Evolutionary conservation across 2,888 invertebrate genomes (phyloP), one percentile per base, ranked within the genome.

Genomic region (Parasteatoda lunata): DNA sequence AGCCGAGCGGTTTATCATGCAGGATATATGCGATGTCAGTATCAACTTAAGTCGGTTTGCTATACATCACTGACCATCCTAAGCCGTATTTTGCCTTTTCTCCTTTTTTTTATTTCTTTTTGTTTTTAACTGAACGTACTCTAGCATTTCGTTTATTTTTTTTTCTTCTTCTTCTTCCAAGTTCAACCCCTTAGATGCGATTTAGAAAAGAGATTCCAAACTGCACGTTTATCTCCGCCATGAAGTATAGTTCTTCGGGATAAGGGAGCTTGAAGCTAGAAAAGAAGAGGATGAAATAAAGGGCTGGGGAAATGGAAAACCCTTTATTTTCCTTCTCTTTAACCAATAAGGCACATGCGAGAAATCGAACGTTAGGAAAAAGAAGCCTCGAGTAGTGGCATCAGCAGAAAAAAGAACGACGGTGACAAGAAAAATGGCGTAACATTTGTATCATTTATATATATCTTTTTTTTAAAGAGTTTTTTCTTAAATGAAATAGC

Each of bases 21-120:
- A 65, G 71, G 71, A 79, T 79, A 77, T 66, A 68, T 68, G 52
- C 66, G 77, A 68, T 51, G 79, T 47, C 6, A 48, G 70, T 54
- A 79, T 79, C 79, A 65, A 11, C 71, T 49, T 79, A 79, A 79
- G 79, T 64, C 71, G 59, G 59, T 71, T 79, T 70, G 59, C 79
- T 79, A 79, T 79, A 72, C 79, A 79, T 79, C 79, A 79, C 79
- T 79, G 79, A 71, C 79, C 71, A 52, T 11, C n/a, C 64, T 79
- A 79, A 79, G 79, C 79, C 64, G 77, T 48, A 68, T 77, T 79
- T 69, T 79, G 48, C 79, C 65, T 71, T 71, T 79, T n/a, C n/a
- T n/a, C n/a, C n/a, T n/a, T n/a, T 79, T 69, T 79, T 79, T 52
- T 69, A 69, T 47, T 9, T 64, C 59, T 59, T 59, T n/a, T 59